phyloP scores from a whole-genome alignment of 2,113 vertebrate genomes.

The Rutilus rutilus region DNA sequence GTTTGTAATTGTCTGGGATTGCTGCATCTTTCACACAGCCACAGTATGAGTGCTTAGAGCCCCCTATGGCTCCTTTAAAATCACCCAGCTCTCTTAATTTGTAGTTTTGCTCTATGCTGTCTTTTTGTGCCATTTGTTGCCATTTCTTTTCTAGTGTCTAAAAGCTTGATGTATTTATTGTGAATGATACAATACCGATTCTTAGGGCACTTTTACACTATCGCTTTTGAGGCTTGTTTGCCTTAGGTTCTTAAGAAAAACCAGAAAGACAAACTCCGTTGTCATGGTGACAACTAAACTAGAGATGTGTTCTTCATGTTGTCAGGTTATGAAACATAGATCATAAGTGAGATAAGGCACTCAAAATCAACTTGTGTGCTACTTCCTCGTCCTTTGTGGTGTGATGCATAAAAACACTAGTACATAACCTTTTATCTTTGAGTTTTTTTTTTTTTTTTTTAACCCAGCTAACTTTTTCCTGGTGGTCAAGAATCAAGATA shows the following conservation, averaged over 20 bases:
- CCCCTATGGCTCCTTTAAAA: not conserved
- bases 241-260: too few relatives aligned
- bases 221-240: not conserved
- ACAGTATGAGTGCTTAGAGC: constrained; percentile 24
- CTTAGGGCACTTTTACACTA: not conserved
- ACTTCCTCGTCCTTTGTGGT: constrained; percentile 20
- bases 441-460: not conserved
- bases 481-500: not conserved
- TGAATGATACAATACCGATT: not conserved
- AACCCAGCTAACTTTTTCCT: not conserved
- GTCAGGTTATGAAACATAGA: constrained; percentile 28
- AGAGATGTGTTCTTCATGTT: constrained; percentile 1
- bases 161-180: not conserved
- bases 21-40: constrained; percentile 1
- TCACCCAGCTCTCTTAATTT: not conserved
- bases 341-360: constrained; percentile 6
- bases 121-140: not conserved
- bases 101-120: not conserved
- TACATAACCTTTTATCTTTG: not conserved
- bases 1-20: constrained; percentile 15
- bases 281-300: constrained; percentile 40
- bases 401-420: not conserved
- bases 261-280: not conserved
- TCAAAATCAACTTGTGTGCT: constrained; percentile 9
- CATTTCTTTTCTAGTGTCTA: not conserved